These are phyloP conservation scores for Apis laboriosa DNA, from an alignment of 1,140 invertebrate species.

Conservation along the genomic window DNA sequence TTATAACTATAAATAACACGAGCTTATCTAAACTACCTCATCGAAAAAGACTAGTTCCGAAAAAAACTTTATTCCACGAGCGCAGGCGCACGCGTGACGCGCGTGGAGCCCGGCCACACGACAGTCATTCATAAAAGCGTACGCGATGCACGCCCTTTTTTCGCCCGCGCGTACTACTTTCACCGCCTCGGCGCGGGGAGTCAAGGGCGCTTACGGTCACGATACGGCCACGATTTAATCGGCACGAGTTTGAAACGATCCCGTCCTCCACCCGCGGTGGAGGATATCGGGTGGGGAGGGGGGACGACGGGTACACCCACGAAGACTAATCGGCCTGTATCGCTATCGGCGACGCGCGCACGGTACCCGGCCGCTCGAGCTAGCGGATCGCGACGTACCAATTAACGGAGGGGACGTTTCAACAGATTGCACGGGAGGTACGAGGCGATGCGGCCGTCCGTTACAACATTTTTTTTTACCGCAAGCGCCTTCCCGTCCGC, in stretches of 20 bases:
- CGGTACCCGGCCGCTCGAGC: neutral
- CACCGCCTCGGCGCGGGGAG: slow-evolving; percentile 17
- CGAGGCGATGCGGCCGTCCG: neutral
- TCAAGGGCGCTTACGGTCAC: slow-evolving; percentile 49
- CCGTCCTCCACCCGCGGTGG: slow-evolving; percentile 23
- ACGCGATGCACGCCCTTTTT: slow-evolving; percentile 37
- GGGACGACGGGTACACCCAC: slow-evolving; percentile 19
- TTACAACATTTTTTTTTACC: slow-evolving; percentile 32
- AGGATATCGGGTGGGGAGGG: slow-evolving; percentile 21
- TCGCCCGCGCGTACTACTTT: slow-evolving; percentile 39
- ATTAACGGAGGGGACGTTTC: slow-evolving; percentile 43
- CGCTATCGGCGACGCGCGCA: slow-evolving; percentile 15
- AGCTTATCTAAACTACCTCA: no score
- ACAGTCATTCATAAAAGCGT: slow-evolving; percentile 38
- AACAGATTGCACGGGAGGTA: slow-evolving; percentile 40
- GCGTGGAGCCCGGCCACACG: neutral
- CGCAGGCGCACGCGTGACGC: no score
- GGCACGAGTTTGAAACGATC: slow-evolving; percentile 38
- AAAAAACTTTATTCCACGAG: no score
- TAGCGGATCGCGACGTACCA: slow-evolving; percentile 32
- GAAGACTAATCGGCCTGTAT: slow-evolving; percentile 41
- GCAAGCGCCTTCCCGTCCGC: neutral
- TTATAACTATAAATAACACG: no score
- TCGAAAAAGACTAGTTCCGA: no score
- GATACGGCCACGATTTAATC: slow-evolving; percentile 37